phyloP scores from a whole-genome alignment of 2,888 invertebrate genomes.

The Onchidella celtica region DNA sequence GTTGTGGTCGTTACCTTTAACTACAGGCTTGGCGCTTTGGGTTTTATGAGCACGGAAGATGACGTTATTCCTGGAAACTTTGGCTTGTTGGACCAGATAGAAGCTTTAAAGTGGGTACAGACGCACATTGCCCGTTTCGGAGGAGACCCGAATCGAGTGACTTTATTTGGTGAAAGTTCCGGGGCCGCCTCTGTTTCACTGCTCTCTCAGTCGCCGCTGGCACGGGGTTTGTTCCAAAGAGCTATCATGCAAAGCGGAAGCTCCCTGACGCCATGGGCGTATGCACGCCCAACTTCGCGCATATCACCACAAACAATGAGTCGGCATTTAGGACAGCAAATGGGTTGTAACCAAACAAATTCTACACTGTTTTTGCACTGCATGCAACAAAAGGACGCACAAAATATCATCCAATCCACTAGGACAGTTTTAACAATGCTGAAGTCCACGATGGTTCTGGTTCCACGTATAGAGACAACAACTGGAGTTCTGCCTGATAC shows the following conservation, averaged over 20 bases:
- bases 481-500: too few relatives aligned
- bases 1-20: conserved; percentile 16
- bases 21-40: conserved; percentile 28
- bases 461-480: too few relatives aligned
- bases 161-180: conserved; percentile 23
- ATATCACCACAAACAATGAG: not conserved
- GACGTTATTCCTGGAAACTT: conserved; percentile 37
- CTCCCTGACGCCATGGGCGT: not conserved
- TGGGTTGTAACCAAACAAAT: too few relatives aligned
- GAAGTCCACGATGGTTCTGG: too few relatives aligned
- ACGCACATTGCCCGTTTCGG: conserved; percentile 18
- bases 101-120: conserved; percentile 36
- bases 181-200: conserved; percentile 13
- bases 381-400: too few relatives aligned
- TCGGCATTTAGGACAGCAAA: not conserved
- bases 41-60: conserved; percentile 20
- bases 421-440: too few relatives aligned
- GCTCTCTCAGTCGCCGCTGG: not conserved
- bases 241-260: conserved; percentile 33
- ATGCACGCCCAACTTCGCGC: not conserved
- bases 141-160: conserved; percentile 16
- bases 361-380: too few relatives aligned
- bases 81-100: conserved; percentile 23
- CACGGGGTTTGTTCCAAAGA: conserved; percentile 23
- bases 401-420: too few relatives aligned